Evolutionary conservation across 1,140 invertebrate species (phyloP).

Genomic region (Wiebesia pumilae): DNA sequence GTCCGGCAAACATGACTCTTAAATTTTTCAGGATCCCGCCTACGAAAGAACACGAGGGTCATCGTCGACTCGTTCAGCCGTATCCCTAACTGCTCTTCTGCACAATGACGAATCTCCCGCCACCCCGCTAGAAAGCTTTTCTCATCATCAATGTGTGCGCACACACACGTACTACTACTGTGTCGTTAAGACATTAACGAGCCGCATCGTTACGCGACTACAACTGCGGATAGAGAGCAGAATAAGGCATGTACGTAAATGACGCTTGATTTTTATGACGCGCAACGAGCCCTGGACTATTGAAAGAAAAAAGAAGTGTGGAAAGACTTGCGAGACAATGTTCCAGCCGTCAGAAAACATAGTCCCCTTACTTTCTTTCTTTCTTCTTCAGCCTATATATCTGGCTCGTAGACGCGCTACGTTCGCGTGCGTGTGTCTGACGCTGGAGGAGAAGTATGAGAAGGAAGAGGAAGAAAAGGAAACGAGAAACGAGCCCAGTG

Average conservation of each 20-base stretch:
- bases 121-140: not conserved
- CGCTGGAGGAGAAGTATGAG: not conserved
- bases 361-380: conserved; percentile 38
- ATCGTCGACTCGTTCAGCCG: not conserved
- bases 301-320: conserved; percentile 58
- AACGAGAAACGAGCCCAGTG: not conserved
- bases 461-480: not conserved
- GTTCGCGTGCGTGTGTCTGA: not conserved
- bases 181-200: conserved; percentile 71
- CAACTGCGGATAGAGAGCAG: not conserved
- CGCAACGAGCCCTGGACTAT: conserved; percentile 54
- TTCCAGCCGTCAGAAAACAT: conserved; percentile 59
- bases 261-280: conserved; percentile 29
- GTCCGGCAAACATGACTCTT: conserved; percentile 63
- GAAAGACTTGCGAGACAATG: conserved; percentile 59
- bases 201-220: conserved; percentile 66
- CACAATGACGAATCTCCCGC: conserved; percentile 22
- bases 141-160: not conserved
- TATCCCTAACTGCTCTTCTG: not conserved
- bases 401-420: no score
- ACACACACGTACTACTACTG: conserved; percentile 53
- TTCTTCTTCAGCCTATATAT: not conserved
- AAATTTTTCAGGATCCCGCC: conserved; percentile 71
- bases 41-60: conserved; percentile 40
- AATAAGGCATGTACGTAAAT: not conserved